Evolutionary conservation across 2,113 vertebrate genomes (phyloP).

Genomic region (Nibea coibor): DNA sequence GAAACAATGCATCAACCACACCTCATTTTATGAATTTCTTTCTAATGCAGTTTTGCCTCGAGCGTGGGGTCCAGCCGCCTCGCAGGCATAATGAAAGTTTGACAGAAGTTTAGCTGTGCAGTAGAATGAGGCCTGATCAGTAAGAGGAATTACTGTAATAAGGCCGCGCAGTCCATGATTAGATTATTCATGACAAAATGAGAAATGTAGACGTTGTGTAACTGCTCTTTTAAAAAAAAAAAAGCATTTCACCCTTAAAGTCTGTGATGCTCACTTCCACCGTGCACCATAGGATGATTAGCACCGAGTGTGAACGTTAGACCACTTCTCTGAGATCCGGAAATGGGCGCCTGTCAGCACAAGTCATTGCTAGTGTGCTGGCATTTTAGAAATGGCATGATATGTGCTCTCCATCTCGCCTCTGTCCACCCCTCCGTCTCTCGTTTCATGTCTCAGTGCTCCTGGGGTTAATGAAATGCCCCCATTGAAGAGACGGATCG

Average conservation of each 20-base stretch:
- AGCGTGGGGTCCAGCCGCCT: constrained; percentile 19
- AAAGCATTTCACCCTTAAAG: constrained; percentile 10
- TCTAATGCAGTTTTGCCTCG: constrained; percentile 16
- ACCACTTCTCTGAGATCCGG: constrained; percentile 31
- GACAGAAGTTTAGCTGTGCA: constrained; percentile 28
- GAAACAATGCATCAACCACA: constrained; percentile 14
- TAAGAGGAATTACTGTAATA: constrained; percentile 34
- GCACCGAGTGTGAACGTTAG: constrained; percentile 43
- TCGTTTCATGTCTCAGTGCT: constrained; percentile 61
- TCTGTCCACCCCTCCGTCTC: constrained; percentile 36
- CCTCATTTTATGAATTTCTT: constrained; percentile 16
- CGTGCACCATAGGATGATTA: constrained; percentile 37
- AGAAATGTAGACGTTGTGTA: constrained; percentile 29
- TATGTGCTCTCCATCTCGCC: constrained; percentile 33
- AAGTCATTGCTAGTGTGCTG: constrained; percentile 56
- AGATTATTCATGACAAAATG: constrained; percentile 58
- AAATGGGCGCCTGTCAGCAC: constrained; percentile 61
- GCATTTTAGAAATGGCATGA: constrained; percentile 58
- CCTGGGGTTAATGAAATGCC: constrained; percentile 75
- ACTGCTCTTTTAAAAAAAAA: constrained; percentile 34
- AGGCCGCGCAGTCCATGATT: constrained; percentile 7
- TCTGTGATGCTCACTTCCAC: background rate
- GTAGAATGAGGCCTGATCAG: constrained; percentile 27
- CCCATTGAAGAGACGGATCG: constrained; percentile 49
- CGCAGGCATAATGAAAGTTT: constrained; percentile 12